Evolutionary conservation across 1,140 invertebrate genomes (phyloP).

Genomic region (Dendroctonus ponderosae): DNA sequence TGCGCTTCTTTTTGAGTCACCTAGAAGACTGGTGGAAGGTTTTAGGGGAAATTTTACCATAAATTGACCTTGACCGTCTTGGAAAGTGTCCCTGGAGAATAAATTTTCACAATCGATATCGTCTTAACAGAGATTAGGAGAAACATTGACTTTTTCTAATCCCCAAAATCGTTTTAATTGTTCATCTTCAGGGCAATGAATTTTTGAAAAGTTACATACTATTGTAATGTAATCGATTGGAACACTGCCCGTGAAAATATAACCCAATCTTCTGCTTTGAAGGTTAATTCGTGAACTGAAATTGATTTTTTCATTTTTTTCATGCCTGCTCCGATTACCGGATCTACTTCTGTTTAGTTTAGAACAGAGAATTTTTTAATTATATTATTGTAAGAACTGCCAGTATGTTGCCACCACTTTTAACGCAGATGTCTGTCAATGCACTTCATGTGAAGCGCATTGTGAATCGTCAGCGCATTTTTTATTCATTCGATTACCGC

Average conservation of each 20-base stretch:
- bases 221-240: neutral
- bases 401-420: too few species aligned
- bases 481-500: too few species aligned
- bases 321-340: neutral
- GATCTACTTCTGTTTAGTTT: neutral
- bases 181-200: slow-evolving; percentile 6
- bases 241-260: slow-evolving; percentile 1
- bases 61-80: neutral
- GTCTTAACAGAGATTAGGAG: neutral
- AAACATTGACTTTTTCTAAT: slow-evolving; percentile 2
- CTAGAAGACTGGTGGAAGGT: neutral
- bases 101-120: neutral
- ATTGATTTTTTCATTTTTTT: neutral
- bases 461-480: too few species aligned
- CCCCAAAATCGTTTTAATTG: slow-evolving; percentile 8
- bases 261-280: slow-evolving; percentile 1
- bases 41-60: neutral
- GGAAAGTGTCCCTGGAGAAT: neutral
- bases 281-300: neutral
- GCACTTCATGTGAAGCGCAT: too few species aligned
- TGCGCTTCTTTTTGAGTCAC: neutral
- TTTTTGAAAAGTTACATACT: slow-evolving; percentile 5
- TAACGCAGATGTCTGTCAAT: too few species aligned
- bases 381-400: too few species aligned
- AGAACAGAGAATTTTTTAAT: too few species aligned